A percentile compares a stretch with the other conserved stretches of the same genome.
Conservation (phyloP, 1,140 invertebrate genomes). For the Hestina assimilis region DNA sequence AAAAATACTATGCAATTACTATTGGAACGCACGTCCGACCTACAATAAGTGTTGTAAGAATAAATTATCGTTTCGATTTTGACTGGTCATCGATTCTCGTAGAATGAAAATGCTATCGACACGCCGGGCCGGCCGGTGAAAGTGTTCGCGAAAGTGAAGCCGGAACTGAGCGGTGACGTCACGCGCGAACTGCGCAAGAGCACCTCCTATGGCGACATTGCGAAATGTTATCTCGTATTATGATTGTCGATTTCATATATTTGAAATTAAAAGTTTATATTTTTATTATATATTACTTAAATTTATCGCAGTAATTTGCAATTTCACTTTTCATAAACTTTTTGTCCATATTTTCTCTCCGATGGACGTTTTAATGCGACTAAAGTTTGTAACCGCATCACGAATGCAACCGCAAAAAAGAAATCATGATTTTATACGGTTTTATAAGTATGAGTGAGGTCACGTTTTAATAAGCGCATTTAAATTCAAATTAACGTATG, state of each 20-base stretch:
- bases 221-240: conserved; percentile 44
- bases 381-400: conserved; percentile 29
- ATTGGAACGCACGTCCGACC: conserved; percentile 22
- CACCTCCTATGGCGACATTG: conserved; percentile 44
- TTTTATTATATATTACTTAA: neutral
- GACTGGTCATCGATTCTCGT: conserved; percentile 36
- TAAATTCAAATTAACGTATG: conserved; percentile 28
- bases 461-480: conserved; percentile 25
- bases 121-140: conserved; percentile 52
- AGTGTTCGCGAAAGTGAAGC: conserved; percentile 75
- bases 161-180: conserved; percentile 70
- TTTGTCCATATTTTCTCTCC: conserved; percentile 3
- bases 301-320: neutral
- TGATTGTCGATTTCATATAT: conserved; percentile 4
- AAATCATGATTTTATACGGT: conserved; percentile 20
- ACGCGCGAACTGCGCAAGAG: conserved; percentile 65
- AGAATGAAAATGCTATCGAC: conserved; percentile 43
- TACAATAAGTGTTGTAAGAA: conserved; percentile 24
- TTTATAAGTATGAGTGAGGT: conserved; percentile 16
- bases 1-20: conserved; percentile 1
- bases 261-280: neutral
- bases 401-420: conserved; percentile 26
- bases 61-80: conserved; percentile 39
- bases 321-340: conserved; percentile 3
- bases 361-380: conserved; percentile 23